A percentile compares a stretch with the other conserved stretches of the same genome.
Evolutionary conservation across 2,888 invertebrate species (phyloP).

Genomic region (Thera obeliscata): DNA sequence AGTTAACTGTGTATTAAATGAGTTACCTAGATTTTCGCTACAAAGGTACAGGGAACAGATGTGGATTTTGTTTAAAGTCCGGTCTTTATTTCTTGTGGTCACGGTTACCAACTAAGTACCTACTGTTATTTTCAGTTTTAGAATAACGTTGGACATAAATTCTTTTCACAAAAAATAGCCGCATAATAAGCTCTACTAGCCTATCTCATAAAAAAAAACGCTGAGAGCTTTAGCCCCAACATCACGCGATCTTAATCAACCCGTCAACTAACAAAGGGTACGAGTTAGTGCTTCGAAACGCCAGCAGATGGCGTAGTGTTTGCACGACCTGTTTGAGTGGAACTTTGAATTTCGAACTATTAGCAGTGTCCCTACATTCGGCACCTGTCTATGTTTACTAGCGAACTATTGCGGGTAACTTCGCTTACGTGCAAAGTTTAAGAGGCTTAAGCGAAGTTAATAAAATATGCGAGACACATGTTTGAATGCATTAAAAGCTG

Average conservation of each 20-base stretch:
- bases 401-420: slow-evolving; percentile 44
- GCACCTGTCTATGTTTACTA: slow-evolving; percentile 76
- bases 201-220: slow-evolving; percentile 5
- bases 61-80: too few relatives aligned
- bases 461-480: slow-evolving; percentile 21
- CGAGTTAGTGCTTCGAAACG: slow-evolving; percentile 62
- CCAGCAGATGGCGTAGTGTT: slow-evolving; percentile 83
- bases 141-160: too few relatives aligned
- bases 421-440: slow-evolving; percentile 33
- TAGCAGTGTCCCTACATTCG: slow-evolving; percentile 58
- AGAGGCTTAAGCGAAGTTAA: slow-evolving; percentile 26
- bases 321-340: slow-evolving; percentile 72
- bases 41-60: too few relatives aligned
- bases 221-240: slow-evolving; percentile 1
- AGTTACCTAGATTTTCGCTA: too few relatives aligned
- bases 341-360: slow-evolving; percentile 83
- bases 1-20: too few relatives aligned
- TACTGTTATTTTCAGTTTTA: too few relatives aligned
- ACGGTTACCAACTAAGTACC: too few relatives aligned
- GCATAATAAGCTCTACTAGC: too few relatives aligned
- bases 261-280: slow-evolving; percentile 48
- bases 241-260: slow-evolving; percentile 43
- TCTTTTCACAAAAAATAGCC: too few relatives aligned
- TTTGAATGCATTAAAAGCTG: slow-evolving; percentile 10
- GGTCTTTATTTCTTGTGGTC: too few relatives aligned